These are phyloP conservation scores for Sinonovacula constricta DNA, from an alignment of 1,140 invertebrate genomes.

Conservation along the genomic window DNA sequence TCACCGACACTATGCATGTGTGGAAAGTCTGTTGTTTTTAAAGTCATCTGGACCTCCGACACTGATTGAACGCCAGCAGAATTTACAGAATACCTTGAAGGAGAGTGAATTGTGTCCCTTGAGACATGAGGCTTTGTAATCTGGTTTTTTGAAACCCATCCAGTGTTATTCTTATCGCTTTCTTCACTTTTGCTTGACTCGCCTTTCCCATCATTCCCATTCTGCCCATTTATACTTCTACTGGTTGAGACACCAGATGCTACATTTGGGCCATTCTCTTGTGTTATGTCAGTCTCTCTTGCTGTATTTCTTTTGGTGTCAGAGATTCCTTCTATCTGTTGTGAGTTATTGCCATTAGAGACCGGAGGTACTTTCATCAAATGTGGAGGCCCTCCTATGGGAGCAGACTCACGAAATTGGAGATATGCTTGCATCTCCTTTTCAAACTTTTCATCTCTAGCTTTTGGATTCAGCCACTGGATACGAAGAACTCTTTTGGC, in stretches of 20 bases:
- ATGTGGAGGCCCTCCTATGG: background rate
- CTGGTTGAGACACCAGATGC: background rate
- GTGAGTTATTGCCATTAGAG: background rate
- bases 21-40: too few species aligned
- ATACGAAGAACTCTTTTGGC: slow-evolving; percentile 64
- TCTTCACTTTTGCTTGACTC: background rate
- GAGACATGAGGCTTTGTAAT: background rate
- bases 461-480: slow-evolving; percentile 64
- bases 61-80: slow-evolving; percentile 22
- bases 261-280: too few species aligned
- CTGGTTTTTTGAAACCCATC: too few species aligned
- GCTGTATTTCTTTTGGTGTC: background rate
- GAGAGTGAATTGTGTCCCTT: background rate
- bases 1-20: background rate
- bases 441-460: slow-evolving; percentile 67
- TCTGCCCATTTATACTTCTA: too few species aligned
- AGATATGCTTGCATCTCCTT: slow-evolving; percentile 63
- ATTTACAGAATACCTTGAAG: slow-evolving; percentile 25
- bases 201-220: background rate
- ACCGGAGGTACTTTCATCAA: background rate
- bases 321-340: background rate
- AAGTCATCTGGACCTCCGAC: slow-evolving; percentile 29
- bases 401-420: slow-evolving; percentile 50
- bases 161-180: too few species aligned
- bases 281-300: background rate